Evolutionary conservation across 2,113 vertebrate genomes (phyloP).

Genomic region (Odontophorus gujanensis): DNA sequence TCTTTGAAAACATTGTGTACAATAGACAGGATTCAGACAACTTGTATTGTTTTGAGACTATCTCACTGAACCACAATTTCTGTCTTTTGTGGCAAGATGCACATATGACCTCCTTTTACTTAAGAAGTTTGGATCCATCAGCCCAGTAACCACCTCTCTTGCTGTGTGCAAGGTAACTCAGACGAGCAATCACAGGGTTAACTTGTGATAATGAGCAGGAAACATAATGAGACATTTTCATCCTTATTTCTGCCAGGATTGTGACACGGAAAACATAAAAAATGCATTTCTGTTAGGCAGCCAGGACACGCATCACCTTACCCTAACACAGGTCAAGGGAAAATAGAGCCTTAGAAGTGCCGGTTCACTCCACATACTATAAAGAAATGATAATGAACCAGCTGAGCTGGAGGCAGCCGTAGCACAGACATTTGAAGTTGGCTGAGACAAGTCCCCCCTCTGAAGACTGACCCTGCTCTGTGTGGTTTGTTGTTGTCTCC

Average conservation of each 20-base stretch:
- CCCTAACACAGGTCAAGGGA: neutral
- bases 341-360: neutral
- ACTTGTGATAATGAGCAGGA: neutral
- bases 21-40: neutral
- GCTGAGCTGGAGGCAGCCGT: neutral
- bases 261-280: neutral
- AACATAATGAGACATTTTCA: neutral
- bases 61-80: neutral
- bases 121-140: neutral
- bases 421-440: neutral
- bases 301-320: neutral
- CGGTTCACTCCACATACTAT: neutral
- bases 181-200: neutral
- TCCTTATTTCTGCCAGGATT: neutral
- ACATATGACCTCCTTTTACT: neutral
- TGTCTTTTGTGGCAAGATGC: neutral
- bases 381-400: neutral
- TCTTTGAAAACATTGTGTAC: neutral
- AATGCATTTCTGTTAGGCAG: neutral
- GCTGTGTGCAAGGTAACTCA: neutral
- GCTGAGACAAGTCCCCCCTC: neutral
- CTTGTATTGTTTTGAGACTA: neutral
- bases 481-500: neutral
- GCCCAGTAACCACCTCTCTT: neutral
- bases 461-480: neutral